These are phyloP conservation scores for Phainopepla nitens DNA, from an alignment of 2,113 vertebrate genomes.

Conservation along the genomic window DNA sequence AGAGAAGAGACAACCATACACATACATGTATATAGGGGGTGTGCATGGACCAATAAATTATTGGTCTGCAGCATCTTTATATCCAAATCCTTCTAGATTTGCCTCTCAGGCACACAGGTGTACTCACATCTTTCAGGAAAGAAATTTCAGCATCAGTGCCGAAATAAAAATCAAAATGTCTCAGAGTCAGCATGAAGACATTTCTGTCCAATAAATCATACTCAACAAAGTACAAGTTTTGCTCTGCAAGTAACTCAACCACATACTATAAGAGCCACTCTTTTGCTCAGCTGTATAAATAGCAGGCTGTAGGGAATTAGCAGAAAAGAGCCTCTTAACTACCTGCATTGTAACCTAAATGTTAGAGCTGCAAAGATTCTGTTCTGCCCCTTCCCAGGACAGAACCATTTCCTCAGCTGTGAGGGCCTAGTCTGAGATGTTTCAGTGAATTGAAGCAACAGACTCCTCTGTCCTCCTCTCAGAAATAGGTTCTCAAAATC, in stretches of 20 bases:
- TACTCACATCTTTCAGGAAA: not conserved
- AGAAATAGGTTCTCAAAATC: not conserved
- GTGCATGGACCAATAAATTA: not conserved
- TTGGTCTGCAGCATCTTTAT: not conserved
- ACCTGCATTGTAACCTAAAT: not conserved
- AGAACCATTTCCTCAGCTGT: not conserved
- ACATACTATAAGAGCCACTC: not conserved
- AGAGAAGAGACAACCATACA: not conserved
- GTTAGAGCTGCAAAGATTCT: not conserved
- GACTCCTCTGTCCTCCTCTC: not conserved
- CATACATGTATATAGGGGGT: accelerated
- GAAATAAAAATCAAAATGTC: not conserved
- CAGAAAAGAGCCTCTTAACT: not conserved
- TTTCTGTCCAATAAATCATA: not conserved
- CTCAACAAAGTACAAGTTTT: not conserved
- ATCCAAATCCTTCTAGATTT: not conserved
- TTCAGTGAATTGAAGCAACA: not conserved
- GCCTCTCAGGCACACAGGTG: not conserved
- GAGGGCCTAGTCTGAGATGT: not conserved
- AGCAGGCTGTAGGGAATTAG: not conserved
- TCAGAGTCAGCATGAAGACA: not conserved
- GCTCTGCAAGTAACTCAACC: not conserved
- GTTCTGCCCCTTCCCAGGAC: not conserved
- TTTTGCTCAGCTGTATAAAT: not conserved
- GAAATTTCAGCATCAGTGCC: not conserved